Percentiles rank a stretch among this genome's conserved stretches.
phyloP scores from a whole-genome alignment of 2,797 vertebrate genomes.

The Selene dorsalis region DNA sequence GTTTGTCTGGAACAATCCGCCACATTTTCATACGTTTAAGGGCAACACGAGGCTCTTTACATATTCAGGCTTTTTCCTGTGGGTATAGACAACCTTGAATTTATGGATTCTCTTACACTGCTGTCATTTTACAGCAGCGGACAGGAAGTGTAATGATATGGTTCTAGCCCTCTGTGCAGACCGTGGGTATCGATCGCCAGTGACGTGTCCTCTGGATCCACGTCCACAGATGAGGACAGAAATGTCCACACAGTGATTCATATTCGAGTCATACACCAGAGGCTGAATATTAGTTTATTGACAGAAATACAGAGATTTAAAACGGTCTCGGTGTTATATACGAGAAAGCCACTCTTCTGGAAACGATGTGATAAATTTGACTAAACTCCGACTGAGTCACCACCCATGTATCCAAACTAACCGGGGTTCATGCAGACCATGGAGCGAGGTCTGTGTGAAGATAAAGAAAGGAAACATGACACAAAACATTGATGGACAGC shows the following conservation, averaged over 20 bases:
- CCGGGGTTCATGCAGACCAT: too few species aligned
- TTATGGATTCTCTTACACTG: constrained; percentile 27
- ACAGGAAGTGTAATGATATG: constrained; percentile 27
- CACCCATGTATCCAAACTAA: neutral
- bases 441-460: neutral
- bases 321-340: too few species aligned
- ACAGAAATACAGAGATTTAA: too few species aligned
- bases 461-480: constrained; percentile 11
- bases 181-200: constrained; percentile 26
- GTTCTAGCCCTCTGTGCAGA: neutral
- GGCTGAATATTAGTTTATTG: too few species aligned
- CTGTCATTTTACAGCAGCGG: constrained; percentile 28
- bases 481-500: constrained; percentile 25
- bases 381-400: neutral
- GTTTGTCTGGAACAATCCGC: neutral
- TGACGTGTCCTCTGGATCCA: constrained; percentile 3
- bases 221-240: constrained; percentile 13
- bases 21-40: neutral
- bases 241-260: neutral
- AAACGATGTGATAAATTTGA: neutral
- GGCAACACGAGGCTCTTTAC: neutral
- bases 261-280: too few species aligned
- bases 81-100: constrained; percentile 53
- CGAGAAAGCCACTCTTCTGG: too few species aligned
- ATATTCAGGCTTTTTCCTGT: neutral